Conservation (phyloP, 1,140 invertebrate genomes). For the Drosophila yakuba region DNA sequence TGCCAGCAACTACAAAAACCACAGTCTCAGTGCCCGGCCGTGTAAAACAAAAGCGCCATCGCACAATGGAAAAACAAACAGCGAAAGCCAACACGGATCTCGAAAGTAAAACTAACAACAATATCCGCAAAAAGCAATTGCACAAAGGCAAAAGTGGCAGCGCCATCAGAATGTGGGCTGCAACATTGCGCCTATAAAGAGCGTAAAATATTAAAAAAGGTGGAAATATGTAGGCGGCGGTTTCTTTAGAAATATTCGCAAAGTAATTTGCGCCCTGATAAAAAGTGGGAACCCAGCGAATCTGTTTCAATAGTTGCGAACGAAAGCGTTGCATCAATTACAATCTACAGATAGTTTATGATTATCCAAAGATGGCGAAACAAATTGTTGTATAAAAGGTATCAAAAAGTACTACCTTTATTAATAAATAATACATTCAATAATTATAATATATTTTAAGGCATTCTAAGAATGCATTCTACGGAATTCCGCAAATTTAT, state of each 20-base stretch:
- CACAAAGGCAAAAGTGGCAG: slow-evolving; percentile 68
- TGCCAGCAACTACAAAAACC: slow-evolving; percentile 34
- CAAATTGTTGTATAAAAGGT: not conserved
- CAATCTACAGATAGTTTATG: not conserved
- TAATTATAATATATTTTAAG: no score
- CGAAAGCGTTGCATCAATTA: not conserved
- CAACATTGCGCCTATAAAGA: slow-evolving; percentile 23
- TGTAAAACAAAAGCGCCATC: slow-evolving; percentile 73
- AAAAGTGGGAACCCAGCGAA: not conserved
- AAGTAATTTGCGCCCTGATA: not conserved
- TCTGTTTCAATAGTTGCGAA: slow-evolving; percentile 19
- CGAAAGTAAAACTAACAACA: slow-evolving; percentile 81
- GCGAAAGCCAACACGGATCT: slow-evolving; percentile 49
- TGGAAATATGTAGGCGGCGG: slow-evolving; percentile 15
- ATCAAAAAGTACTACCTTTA: no score
- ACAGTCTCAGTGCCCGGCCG: slow-evolving; percentile 65
- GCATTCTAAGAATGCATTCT: not conserved
- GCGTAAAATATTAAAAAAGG: slow-evolving; percentile 57
- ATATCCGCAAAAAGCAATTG: slow-evolving; percentile 82
- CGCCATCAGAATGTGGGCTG: slow-evolving; percentile 27
- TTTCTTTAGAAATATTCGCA: slow-evolving; percentile 32
- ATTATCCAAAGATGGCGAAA: not conserved
- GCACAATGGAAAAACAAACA: slow-evolving; percentile 64
- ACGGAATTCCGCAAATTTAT: not conserved
- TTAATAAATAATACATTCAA: no score